Evolutionary conservation across 2,113 vertebrate genomes (phyloP), one percentile per base, ranked within the genome.

Genomic region (Rousettus leschenaultii): DNA sequence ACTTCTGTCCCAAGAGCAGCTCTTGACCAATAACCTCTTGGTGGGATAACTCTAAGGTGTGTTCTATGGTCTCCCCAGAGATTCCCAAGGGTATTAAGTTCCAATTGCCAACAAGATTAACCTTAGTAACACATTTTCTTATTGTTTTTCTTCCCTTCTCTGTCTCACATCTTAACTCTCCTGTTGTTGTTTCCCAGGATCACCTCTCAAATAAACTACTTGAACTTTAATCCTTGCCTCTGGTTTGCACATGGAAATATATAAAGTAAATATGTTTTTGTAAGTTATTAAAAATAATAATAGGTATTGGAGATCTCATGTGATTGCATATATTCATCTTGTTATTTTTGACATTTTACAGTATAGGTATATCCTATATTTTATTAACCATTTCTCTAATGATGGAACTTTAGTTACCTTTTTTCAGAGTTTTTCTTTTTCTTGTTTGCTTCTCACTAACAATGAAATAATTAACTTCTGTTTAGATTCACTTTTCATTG

Each of bases 281-380:
- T 61, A 24, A 79, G 6, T 90, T 93, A 86, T 38, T 89, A 95
- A 79, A 92, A 87, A 84, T 70, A 53, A 57, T 87, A 73, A 57
- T 86, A 75, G 24, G 13, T 92, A 3, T 95, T 86, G 21, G 84
- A 61, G 21, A 79, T 74, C 65, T 94, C 63, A 66, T 40, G 33
- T 87, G 26, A 92, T 53, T 70, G 77, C 45, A 48, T 53, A 65
- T n/a, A 79, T 59, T 89, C 82, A 80, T 77, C 33, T 95, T 28
- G 77, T 85, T 94, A 86, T 43, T 75, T 96, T 94, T 77, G 43
- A 21, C 19, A 92, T 87, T 95, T 92, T 57, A 79, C 38, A 79
- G 26, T 59, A 48, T 78, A 19, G 16, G 38, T 86, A 35, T n/a
- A 83, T 63, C 16, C 10, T 79, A 78, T 84, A 78, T 79, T 96